These are phyloP conservation scores for Microplitis deprimator DNA, from an alignment of 2,888 invertebrate genomes.

Conservation along the genomic window DNA sequence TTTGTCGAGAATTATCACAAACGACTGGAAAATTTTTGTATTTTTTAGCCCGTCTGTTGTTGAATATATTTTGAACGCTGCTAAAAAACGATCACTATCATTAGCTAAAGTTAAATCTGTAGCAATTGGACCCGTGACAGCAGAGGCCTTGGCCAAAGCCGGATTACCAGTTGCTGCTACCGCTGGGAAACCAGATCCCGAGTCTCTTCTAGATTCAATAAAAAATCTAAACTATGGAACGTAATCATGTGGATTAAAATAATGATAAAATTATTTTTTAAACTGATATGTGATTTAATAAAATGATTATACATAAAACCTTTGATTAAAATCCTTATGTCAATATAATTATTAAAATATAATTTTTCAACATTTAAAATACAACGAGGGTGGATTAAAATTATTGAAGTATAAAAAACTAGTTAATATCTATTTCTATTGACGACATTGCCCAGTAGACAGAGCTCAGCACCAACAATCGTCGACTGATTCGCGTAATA, in stretches of 20 bases:
- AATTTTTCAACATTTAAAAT: background rate
- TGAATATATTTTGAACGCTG: conserved; percentile 54
- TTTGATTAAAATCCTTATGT: background rate
- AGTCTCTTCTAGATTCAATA: conserved; percentile 58
- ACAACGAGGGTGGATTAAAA: background rate
- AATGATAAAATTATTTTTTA: background rate
- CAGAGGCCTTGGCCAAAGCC: conserved; percentile 57
- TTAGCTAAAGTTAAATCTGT: conserved; percentile 56
- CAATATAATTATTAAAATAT: background rate
- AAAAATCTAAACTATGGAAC: background rate
- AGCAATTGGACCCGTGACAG: conserved; percentile 67
- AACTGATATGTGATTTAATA: background rate
- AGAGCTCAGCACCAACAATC: conserved; percentile 67
- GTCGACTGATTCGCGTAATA: conserved; percentile 69
- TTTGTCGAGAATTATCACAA: conserved; percentile 51
- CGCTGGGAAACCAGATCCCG: conserved; percentile 64
- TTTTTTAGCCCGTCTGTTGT: conserved; percentile 68
- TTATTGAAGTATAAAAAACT: conserved; percentile 14
- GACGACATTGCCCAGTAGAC: conserved; percentile 63
- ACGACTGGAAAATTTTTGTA: conserved; percentile 57
- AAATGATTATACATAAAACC: background rate
- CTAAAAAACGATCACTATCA: conserved; percentile 46
- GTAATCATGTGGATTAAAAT: conserved; percentile 12
- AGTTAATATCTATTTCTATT: conserved; percentile 66
- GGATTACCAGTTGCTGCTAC: conserved; percentile 57